A percentile compares a stretch with the other conserved stretches of the same genome.
These are phyloP conservation scores for Acanthosepion lycidas DNA, from an alignment of 2,888 invertebrate species.

Conservation along the genomic window DNA sequence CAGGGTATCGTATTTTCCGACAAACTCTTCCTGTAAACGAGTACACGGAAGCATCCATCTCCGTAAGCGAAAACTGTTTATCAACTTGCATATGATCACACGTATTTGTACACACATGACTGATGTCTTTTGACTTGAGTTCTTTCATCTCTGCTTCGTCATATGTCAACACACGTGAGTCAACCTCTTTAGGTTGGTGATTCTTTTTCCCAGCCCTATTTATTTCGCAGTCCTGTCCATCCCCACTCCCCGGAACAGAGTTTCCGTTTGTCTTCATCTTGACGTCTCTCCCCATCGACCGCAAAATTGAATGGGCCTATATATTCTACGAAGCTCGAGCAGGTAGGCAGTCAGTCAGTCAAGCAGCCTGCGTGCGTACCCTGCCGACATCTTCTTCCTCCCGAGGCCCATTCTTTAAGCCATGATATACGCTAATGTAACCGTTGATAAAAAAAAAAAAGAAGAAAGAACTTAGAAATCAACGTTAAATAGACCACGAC, in stretches of 20 bases:
- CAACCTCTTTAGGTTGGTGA: neutral
- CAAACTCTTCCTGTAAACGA: neutral
- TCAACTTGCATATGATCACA: neutral
- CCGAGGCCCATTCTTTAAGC: neutral
- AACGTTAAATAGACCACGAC: neutral
- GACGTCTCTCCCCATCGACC: neutral
- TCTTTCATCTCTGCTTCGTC: neutral
- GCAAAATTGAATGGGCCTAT: neutral
- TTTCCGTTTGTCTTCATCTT: neutral
- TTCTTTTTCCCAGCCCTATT: neutral
- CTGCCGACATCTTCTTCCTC: neutral
- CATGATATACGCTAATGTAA: neutral
- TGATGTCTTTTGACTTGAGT: neutral
- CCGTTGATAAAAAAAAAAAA: neutral
- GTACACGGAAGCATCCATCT: too few species aligned
- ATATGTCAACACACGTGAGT: slow-evolving; percentile 20
- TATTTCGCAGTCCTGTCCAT: neutral
- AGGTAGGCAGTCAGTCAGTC: too few species aligned
- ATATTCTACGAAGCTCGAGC: neutral
- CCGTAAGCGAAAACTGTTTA: neutral
- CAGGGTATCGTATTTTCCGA: neutral
- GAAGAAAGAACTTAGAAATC: neutral
- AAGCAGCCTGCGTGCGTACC: neutral
- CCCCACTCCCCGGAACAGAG: neutral
- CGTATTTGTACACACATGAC: neutral